Evolutionary conservation across 2,797 vertebrate species (phyloP).

Genomic region (Limosa lapponica): DNA sequence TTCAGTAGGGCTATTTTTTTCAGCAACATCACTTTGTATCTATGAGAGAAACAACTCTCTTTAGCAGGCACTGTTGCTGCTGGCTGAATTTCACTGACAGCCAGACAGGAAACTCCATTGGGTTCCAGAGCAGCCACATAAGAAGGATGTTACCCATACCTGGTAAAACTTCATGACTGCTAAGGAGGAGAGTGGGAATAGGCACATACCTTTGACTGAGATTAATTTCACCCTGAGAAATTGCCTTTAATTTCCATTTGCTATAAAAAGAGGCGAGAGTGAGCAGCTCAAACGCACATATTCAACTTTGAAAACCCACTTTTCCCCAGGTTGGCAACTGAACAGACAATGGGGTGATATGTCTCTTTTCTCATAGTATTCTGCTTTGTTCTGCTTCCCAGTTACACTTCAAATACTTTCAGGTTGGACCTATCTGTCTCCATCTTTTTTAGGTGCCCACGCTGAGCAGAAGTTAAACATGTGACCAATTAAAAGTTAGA

Average conservation of each 20-base stretch:
- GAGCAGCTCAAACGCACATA: background rate
- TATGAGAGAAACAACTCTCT: background rate
- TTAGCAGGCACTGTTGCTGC: background rate
- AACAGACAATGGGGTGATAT: background rate
- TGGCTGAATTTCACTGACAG: background rate
- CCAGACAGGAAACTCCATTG: background rate
- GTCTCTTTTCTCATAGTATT: background rate
- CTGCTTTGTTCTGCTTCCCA: constrained; percentile 24
- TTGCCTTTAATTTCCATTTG: background rate
- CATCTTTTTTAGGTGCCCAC: background rate
- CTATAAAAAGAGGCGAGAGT: background rate
- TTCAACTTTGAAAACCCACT: background rate
- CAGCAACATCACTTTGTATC: background rate
- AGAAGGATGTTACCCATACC: background rate
- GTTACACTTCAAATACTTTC: background rate
- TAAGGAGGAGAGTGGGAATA: background rate
- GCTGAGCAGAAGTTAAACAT: background rate
- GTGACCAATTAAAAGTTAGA: background rate
- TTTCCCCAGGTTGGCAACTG: background rate
- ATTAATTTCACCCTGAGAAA: background rate
- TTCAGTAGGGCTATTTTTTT: background rate
- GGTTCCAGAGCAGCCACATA: background rate
- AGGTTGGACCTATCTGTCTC: background rate
- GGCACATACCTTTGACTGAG: background rate
- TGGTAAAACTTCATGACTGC: background rate